phyloP scores from a whole-genome alignment of 2,888 invertebrate species.

The Eupeodes luniger region DNA sequence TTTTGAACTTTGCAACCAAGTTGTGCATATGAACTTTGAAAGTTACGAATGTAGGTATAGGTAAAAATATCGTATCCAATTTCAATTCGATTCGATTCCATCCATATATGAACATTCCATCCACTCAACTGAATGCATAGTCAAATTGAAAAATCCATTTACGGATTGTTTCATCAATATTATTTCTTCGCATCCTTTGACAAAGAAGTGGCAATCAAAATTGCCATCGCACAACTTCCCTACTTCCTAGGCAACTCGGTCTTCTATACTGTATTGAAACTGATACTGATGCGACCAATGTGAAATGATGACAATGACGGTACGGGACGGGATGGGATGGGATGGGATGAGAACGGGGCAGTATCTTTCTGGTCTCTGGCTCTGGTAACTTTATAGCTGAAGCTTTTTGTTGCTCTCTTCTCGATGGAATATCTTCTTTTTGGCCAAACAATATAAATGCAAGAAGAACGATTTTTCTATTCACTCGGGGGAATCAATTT shows the following conservation, averaged over 20 bases:
- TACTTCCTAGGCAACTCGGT: neutral
- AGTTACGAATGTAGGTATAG: too few species aligned
- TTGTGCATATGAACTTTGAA: too few species aligned
- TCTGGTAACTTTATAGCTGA: neutral
- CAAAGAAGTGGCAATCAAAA: constrained; percentile 76
- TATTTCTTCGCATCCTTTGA: constrained; percentile 73
- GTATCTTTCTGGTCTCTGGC: too few species aligned
- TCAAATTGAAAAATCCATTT: constrained; percentile 76
- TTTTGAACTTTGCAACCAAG: neutral
- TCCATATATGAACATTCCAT: constrained; percentile 13
- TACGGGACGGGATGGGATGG: neutral
- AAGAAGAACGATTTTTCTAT: constrained; percentile 62
- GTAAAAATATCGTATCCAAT: neutral
- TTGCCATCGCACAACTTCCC: constrained; percentile 65
- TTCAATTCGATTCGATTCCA: neutral
- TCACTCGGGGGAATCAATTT: constrained; percentile 67
- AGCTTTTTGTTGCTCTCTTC: constrained; percentile 9
- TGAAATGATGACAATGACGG: neutral
- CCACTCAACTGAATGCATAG: constrained; percentile 54
- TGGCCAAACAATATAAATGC: constrained; percentile 31
- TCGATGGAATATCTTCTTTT: constrained; percentile 28
- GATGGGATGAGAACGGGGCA: neutral
- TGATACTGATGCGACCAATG: neutral
- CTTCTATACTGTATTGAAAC: too few species aligned
- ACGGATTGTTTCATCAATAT: constrained; percentile 76